Evolutionary conservation across 2,888 invertebrate species (phyloP).

Genomic region (Elegia similella): DNA sequence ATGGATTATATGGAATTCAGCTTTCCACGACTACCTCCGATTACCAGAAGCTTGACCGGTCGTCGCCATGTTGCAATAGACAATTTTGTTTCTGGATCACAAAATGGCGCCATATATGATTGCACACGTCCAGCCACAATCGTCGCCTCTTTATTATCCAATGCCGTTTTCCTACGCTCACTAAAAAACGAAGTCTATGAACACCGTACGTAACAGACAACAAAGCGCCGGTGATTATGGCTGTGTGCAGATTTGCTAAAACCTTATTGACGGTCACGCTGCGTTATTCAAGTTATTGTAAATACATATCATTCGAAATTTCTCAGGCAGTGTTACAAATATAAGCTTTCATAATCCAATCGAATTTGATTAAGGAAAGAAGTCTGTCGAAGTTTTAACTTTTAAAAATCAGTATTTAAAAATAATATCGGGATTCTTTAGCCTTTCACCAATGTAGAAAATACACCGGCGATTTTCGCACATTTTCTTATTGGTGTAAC

Average conservation of each 20-base stretch:
- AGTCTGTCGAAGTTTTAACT: slow-evolving; percentile 7
- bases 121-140: too few relatives aligned
- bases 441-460: slow-evolving; percentile 2
- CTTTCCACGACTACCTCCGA: slow-evolving; percentile 38
- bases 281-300: slow-evolving; percentile 52
- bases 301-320: slow-evolving; percentile 71
- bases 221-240: too few relatives aligned
- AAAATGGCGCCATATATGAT: neutral
- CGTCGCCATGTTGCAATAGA: slow-evolving; percentile 5
- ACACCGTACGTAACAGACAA: too few relatives aligned
- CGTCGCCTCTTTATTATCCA: too few relatives aligned
- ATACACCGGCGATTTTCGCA: neutral
- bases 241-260: neutral
- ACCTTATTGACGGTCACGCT: neutral
- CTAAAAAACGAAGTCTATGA: too few relatives aligned
- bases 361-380: slow-evolving; percentile 16
- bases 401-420: slow-evolving; percentile 12
- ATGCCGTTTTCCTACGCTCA: too few relatives aligned
- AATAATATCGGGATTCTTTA: slow-evolving; percentile 1
- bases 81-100: neutral
- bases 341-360: slow-evolving; percentile 26
- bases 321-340: slow-evolving; percentile 59
- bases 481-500: neutral
- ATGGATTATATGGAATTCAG: slow-evolving; percentile 29
- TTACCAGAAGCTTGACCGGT: slow-evolving; percentile 8